Percentiles rank a stretch among this genome's conserved stretches.
These are phyloP conservation scores for Synergus itoensis DNA, from an alignment of 2,888 invertebrate genomes.

Conservation along the genomic window DNA sequence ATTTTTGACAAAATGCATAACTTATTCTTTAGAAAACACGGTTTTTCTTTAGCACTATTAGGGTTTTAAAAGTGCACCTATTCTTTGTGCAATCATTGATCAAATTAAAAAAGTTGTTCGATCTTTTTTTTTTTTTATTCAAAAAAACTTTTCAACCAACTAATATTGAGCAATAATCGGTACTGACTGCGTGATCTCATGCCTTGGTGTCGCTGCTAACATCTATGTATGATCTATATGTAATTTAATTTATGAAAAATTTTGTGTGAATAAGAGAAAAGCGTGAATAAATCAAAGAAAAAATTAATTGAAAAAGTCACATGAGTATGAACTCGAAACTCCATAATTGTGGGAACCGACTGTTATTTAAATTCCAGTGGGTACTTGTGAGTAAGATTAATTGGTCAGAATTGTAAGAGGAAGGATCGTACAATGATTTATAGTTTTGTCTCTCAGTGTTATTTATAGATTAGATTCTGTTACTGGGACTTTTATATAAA, in stretches of 20 bases:
- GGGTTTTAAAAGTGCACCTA: neutral
- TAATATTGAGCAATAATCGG: neutral
- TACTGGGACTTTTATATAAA: constrained; percentile 57
- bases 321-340: constrained; percentile 38
- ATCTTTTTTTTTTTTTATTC: neutral
- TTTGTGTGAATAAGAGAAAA: constrained; percentile 7
- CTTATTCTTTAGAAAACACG: neutral
- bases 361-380: constrained; percentile 58
- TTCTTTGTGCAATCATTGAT: neutral
- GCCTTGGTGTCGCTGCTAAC: neutral
- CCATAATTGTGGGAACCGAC: constrained; percentile 57
- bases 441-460: constrained; percentile 56
- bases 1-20: neutral
- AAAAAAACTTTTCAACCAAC: neutral
- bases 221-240: neutral
- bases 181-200: neutral
- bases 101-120: neutral
- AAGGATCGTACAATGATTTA: constrained; percentile 55
- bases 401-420: constrained; percentile 51
- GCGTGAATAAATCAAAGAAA: constrained; percentile 15
- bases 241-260: constrained; percentile 1
- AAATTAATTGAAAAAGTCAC: neutral
- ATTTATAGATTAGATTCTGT: constrained; percentile 58
- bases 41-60: neutral
- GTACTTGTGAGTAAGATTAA: constrained; percentile 58